A percentile compares a stretch with the other conserved stretches of the same genome.
Evolutionary conservation across 2,797 vertebrate genomes (phyloP).

Genomic region (Molossus molossus): DNA sequence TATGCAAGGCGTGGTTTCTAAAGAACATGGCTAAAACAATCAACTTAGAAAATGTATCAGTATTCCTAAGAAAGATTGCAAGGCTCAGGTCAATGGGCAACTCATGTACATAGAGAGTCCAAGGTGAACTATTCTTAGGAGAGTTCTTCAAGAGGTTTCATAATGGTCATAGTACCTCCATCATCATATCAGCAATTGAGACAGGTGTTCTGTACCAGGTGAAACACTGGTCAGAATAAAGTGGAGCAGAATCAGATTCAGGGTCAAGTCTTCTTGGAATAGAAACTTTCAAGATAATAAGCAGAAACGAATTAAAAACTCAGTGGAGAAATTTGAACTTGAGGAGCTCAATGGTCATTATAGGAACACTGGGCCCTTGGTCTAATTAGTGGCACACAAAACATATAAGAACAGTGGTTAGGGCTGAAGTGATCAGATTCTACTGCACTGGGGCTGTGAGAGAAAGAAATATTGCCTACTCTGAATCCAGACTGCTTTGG

Average conservation of each 20-base stretch:
- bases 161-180: not conserved
- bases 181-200: not conserved
- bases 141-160: not conserved
- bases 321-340: not conserved
- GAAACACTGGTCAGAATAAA: not conserved
- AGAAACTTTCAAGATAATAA: not conserved
- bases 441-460: not conserved
- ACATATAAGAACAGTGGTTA: not conserved
- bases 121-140: not conserved
- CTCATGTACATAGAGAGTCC: not conserved
- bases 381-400: not conserved
- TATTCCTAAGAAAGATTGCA: not conserved
- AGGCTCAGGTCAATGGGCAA: not conserved
- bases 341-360: not conserved
- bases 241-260: constrained; percentile 17
- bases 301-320: constrained; percentile 13
- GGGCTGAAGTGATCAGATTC: not conserved
- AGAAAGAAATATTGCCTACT: not conserved
- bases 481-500: constrained; percentile 19
- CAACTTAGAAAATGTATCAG: not conserved
- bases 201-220: not conserved
- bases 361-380: not conserved
- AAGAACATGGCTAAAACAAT: not conserved
- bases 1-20: not conserved
- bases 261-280: not conserved